These are phyloP conservation scores for Helostoma temminkii DNA, from an alignment of 2,797 vertebrate species.

Conservation along the genomic window DNA sequence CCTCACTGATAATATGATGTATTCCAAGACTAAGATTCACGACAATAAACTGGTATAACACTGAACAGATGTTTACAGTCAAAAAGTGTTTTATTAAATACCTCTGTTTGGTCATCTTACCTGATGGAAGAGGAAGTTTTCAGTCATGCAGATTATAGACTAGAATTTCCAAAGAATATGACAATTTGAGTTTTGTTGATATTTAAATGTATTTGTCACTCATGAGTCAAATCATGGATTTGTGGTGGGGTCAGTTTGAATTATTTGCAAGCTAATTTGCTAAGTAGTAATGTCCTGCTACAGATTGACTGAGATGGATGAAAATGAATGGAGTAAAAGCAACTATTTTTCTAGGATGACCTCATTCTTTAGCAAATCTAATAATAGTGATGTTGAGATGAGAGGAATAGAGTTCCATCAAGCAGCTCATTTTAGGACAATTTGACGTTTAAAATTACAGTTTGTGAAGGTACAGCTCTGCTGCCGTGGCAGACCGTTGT, in stretches of 20 bases:
- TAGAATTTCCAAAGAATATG: too few relatives aligned
- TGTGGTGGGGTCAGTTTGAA: background rate
- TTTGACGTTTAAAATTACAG: background rate
- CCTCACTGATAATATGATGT: background rate
- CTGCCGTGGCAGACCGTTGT: background rate
- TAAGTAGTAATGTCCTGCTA: background rate
- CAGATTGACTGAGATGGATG: background rate
- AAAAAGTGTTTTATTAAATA: too few relatives aligned
- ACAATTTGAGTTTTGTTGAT: background rate
- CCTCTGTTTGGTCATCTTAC: background rate
- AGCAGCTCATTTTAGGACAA: background rate
- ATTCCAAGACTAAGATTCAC: conserved; percentile 6
- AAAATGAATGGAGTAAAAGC: background rate
- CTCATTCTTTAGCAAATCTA: background rate
- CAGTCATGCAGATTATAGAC: background rate
- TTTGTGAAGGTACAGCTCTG: background rate
- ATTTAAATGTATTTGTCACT: background rate
- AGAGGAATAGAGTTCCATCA: background rate
- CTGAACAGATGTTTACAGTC: background rate
- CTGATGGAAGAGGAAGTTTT: background rate
- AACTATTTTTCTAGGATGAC: background rate
- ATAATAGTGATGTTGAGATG: background rate
- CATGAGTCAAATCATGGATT: background rate
- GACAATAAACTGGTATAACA: background rate
- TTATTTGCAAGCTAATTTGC: background rate